Base-by-base conservation (phyloP, 2,888 invertebrate genomes). In the Anthophora plumipes region DNA sequence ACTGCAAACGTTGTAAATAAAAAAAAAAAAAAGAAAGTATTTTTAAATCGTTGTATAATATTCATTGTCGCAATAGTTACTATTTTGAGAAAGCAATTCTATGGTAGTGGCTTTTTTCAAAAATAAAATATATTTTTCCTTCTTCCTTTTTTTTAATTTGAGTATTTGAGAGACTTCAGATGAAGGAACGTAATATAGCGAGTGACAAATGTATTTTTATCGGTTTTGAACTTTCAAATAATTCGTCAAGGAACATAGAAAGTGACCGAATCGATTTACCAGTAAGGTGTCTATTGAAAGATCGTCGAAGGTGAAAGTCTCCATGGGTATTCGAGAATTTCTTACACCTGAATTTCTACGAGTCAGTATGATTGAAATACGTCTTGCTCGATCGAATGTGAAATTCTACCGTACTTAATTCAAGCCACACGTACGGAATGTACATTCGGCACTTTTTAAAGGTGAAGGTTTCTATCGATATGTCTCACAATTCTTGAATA, bases 201-300 rank as follows among this genome's bases (percentile, higher is more conserved):
- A 8, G 3, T 39, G 39, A 39, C 12, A n/a, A 41, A 48, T 31
- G 11, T 17, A 11, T 50, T 22, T 39, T 72, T 46, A 14, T 22
- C 14, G 4, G 48, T n/a, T 48, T 17, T 25, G 14, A 50, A n/a
- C n/a, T 20, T 46, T 11, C 12, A 14, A 25, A 6, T 12, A 55
- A 14, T 60, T 39, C 22, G 5, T 55, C 5, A 8, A 69, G 17
- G 31, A 14, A 17, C 48, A 14, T 25, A 4, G 41, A 73, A 59
- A 68, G 73, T 69, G 43, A 57, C 68, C 12, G 41, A 50, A 68
- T 73, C 68, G 73, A 74, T 74, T 22, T 43, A 41, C 59, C 4
- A 14, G 11, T 22, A 41, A 22, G 12, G 48, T 12, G 37, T 12
- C 25, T 9, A 31, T 59, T 52, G 69, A 69, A 57, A 59, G 50